Conservation (phyloP, 2,888 invertebrate species). For the Petrophora chlorosata region DNA sequence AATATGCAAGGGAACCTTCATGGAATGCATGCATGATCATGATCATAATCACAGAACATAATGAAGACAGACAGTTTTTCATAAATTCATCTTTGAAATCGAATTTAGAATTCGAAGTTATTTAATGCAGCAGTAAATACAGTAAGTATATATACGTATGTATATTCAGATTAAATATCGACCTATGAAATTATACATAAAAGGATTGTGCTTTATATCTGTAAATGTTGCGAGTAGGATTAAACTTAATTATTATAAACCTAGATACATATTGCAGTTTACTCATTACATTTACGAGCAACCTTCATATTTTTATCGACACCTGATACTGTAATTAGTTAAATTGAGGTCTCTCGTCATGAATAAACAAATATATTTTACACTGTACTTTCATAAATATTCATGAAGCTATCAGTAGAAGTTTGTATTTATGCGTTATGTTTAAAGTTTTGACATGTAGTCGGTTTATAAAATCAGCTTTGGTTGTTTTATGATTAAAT, state of each 20-base stretch:
- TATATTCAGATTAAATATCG: too few species aligned
- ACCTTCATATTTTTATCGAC: conserved; percentile 45
- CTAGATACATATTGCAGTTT: conserved; percentile 8
- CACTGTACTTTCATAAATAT: conserved; percentile 55
- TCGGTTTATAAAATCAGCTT: conserved; percentile 63
- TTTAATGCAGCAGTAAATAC: too few species aligned
- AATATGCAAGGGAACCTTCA: not conserved
- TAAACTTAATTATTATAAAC: conserved; percentile 1
- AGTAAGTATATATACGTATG: too few species aligned
- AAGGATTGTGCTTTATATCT: not conserved
- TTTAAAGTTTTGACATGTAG: conserved; percentile 61
- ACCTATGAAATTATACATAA: too few species aligned
- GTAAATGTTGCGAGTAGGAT: not conserved
- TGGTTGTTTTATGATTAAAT: conserved; percentile 73
- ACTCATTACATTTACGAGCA: conserved; percentile 32
- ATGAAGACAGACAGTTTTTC: too few species aligned
- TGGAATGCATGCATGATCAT: not conserved
- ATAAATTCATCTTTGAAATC: not conserved
- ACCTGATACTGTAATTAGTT: conserved; percentile 53
- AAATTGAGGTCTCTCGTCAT: conserved; percentile 55
- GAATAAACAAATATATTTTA: conserved; percentile 56
- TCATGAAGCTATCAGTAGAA: conserved; percentile 59
- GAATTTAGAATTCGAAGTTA: too few species aligned
- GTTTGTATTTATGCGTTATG: conserved; percentile 61
- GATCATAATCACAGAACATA: not conserved